These are phyloP conservation scores for Peromyscus nudipes DNA, from an alignment of 2,797 vertebrate species.

Conservation along the genomic window DNA sequence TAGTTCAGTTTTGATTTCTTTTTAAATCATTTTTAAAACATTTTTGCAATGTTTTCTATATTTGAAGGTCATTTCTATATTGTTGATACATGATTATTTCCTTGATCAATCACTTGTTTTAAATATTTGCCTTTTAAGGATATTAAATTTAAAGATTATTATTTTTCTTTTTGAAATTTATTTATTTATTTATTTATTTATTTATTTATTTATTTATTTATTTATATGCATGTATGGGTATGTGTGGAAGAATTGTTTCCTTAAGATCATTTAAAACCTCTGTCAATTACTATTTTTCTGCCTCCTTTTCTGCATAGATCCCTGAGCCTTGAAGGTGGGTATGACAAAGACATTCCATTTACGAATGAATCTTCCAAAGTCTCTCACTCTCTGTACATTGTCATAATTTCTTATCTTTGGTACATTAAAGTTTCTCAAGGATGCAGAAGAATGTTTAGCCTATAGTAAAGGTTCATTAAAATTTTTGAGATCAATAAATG, in stretches of 20 bases:
- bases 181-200: neutral
- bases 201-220: no score
- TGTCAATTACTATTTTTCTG: neutral
- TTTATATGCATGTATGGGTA: neutral
- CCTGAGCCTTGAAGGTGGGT: neutral
- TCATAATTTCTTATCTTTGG: conserved; percentile 14
- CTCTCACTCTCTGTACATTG: neutral
- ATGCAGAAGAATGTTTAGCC: neutral
- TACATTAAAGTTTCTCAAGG: neutral
- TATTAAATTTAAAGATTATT: neutral
- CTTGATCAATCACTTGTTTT: conserved; percentile 8
- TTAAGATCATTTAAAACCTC: neutral
- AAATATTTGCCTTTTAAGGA: conserved; percentile 18
- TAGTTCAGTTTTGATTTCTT: conserved; percentile 59
- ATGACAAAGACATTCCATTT: neutral
- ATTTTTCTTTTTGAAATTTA: neutral
- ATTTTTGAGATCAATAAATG: neutral
- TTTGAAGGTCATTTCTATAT: conserved; percentile 2
- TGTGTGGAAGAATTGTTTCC: neutral
- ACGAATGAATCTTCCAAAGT: neutral
- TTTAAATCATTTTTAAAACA: conserved; percentile 34
- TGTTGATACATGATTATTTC: neutral
- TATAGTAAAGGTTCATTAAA: conserved; percentile 43
- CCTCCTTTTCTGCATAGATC: neutral
- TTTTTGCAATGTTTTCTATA: conserved; percentile 46